Conservation (phyloP, 2,113 vertebrate species). For the Salvator merianae region DNA sequence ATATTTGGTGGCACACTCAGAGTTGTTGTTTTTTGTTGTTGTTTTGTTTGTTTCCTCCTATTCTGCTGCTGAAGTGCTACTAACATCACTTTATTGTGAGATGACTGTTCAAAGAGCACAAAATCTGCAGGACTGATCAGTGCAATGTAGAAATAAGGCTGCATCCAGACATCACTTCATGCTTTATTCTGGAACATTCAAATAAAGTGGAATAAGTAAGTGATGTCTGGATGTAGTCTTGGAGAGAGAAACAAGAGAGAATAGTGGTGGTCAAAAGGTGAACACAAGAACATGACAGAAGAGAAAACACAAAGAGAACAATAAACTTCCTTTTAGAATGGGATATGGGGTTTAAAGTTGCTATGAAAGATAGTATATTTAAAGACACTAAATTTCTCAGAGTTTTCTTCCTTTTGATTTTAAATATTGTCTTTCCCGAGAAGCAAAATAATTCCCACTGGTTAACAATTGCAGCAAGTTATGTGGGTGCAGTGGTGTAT, state of each 20-base stretch:
- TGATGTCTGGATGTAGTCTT: no score
- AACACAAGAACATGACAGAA: neutral
- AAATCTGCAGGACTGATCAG: no score
- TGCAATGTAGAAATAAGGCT: no score
- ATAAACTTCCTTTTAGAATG: neutral
- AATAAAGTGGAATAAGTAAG: no score
- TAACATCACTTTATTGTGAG: no score
- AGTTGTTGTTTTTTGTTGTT: no score
- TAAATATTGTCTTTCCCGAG: neutral
- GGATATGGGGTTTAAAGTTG: neutral
- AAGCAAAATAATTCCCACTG: neutral
- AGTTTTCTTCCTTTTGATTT: neutral
- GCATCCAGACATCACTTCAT: no score
- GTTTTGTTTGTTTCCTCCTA: no score
- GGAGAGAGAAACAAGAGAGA: neutral
- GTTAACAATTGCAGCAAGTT: neutral
- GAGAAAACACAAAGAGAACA: neutral
- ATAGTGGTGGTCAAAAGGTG: neutral
- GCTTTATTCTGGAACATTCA: no score
- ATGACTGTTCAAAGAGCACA: no score
- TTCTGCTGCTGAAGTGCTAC: no score
- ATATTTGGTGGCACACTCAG: no score
- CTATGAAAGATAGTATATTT: neutral
- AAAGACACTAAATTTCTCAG: neutral
- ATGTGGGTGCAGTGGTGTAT: neutral